These are phyloP conservation scores for Acanthoscelides obtectus DNA, from an alignment of 2,888 invertebrate species.

Conservation along the genomic window DNA sequence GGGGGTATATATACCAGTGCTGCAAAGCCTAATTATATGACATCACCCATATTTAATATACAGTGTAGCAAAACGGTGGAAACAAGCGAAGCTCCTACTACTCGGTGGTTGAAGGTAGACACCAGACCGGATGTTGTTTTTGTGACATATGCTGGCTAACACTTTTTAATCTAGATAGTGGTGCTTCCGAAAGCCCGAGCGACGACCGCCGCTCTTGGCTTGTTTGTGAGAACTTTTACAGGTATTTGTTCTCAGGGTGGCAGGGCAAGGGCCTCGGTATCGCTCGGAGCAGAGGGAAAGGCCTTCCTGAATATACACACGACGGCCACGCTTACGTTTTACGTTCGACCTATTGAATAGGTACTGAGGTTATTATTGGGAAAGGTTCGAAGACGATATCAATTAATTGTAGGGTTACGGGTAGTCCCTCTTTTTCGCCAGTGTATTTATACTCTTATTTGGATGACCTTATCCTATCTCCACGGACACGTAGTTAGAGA, in stretches of 20 bases:
- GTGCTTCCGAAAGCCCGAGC: conserved; percentile 20
- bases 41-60: not conserved
- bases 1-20: too few species aligned
- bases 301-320: conserved; percentile 11
- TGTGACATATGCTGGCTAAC: conserved; percentile 16
- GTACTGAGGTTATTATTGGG: not conserved
- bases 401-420: too few species aligned
- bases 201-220: conserved; percentile 20
- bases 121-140: conserved; percentile 16
- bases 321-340: conserved; percentile 8
- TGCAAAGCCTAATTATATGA: not conserved
- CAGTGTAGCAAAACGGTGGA: not conserved
- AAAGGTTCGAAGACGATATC: too few species aligned
- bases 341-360: conserved; percentile 8
- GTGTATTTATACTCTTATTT: too few species aligned
- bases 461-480: too few species aligned
- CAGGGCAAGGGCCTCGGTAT: conserved; percentile 4
- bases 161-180: conserved; percentile 14
- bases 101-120: not conserved
- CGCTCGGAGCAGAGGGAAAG: not conserved
- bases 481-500: too few species aligned
- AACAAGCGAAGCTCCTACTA: not conserved
- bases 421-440: too few species aligned
- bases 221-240: conserved; percentile 30
- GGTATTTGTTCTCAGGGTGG: conserved; percentile 30